Evolutionary conservation across 2,113 vertebrate genomes (phyloP), one percentile per base, ranked within the genome.

Genomic region (Sitta europaea): DNA sequence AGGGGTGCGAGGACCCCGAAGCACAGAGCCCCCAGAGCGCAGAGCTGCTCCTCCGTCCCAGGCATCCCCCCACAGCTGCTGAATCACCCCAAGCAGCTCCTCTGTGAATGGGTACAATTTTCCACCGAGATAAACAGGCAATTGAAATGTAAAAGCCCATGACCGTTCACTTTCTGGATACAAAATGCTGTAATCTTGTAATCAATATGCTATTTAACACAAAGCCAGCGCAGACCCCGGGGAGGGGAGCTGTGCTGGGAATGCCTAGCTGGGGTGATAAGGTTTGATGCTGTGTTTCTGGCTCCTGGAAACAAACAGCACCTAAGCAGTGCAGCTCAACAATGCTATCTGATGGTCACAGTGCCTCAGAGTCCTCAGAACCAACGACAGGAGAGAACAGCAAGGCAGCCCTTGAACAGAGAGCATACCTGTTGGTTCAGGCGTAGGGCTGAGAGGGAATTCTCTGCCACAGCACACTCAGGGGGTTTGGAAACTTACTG

Each of bases 171-270:
- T 76, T 85, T 85, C 80, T 88, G 23, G 17, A 68, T 21, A 89
- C 53, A 89, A 89, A 95, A 81, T 50, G 75, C 75, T 76, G 83
- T 78, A 94, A 96, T 94, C 95, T 94, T 91, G 90, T 91, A 94
- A 96, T 97, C 96, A 96, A 97, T 96, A 95, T 23, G 51, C 93
- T 86, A 85, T 93, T 96, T 94, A 96, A 66, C 88, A 90, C 50
- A 67, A 73, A 96, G 80, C 8, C 53, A 78, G 36, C 2, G 4
- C 45, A 70, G 70, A 24, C 74, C 74, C 76, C 16, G 36, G 77
- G 78, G 61, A 90, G 36, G 36, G 47, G 24, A n/a, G 22, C 47
- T 79, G 38, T 25, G 45, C 73, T 85, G 61, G n/a, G 57, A 78
- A 53, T 54, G 42, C 33, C 53, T 58, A 82, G 70, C 54, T 76